These are phyloP conservation scores for Eumeta japonica DNA, from an alignment of 1,140 invertebrate species.

Conservation along the genomic window DNA sequence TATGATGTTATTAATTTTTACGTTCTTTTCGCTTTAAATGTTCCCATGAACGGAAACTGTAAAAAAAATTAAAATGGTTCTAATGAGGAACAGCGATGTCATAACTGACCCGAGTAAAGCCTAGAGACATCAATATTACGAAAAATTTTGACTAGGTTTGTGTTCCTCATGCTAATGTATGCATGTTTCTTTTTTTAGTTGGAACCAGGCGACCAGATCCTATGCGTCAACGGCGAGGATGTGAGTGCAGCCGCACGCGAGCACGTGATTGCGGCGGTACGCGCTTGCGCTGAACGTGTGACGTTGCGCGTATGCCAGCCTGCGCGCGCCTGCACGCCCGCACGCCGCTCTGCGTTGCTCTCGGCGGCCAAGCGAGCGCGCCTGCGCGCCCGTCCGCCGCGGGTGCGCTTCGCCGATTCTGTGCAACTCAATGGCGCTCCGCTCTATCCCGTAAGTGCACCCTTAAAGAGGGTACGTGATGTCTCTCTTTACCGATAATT, in stretches of 20 bases:
- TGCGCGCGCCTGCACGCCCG: slow-evolving; percentile 57
- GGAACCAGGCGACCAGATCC: slow-evolving; percentile 86
- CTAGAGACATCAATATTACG: no score
- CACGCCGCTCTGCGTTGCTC: slow-evolving; percentile 77
- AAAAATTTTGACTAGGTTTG: no score
- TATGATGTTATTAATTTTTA: background rate
- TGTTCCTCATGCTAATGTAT: background rate
- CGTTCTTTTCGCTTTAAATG: no score
- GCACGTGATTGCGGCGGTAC: slow-evolving; percentile 85
- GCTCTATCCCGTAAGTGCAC: slow-evolving; percentile 66
- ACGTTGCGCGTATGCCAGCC: slow-evolving; percentile 81
- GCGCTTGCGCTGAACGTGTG: slow-evolving; percentile 75
- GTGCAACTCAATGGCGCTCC: slow-evolving; percentile 83
- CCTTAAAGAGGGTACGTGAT: slow-evolving; percentile 16
- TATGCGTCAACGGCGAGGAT: slow-evolving; percentile 87
- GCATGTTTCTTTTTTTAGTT: slow-evolving; percentile 57
- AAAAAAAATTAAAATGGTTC: no score
- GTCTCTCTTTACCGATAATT: no score
- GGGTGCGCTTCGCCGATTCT: slow-evolving; percentile 84
- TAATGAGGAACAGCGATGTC: no score
- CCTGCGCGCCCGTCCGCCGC: slow-evolving; percentile 76
- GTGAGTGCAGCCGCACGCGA: slow-evolving; percentile 80
- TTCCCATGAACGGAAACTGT: no score
- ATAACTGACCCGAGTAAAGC: no score
- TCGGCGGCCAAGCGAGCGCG: slow-evolving; percentile 84